These are phyloP conservation scores for Eretmochelys imbricata DNA, from an alignment of 2,113 vertebrate species.

Conservation along the genomic window DNA sequence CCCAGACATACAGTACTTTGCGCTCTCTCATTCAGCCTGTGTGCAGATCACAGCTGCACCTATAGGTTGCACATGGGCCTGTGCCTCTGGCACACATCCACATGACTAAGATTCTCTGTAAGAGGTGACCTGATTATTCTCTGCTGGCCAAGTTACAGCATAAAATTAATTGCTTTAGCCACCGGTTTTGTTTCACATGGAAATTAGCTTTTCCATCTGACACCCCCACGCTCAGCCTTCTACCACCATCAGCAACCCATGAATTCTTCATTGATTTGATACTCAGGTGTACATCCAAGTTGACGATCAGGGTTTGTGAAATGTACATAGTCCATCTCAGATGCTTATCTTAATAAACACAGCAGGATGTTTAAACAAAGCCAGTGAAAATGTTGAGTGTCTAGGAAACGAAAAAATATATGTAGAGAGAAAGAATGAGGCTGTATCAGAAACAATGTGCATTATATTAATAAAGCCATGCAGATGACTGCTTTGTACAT, in stretches of 20 bases:
- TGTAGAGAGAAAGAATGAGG: not conserved
- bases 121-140: not conserved
- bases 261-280: not conserved
- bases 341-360: slow-evolving; percentile 64
- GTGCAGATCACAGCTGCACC: accelerated
- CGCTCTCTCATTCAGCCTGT: accelerated
- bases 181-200: not conserved
- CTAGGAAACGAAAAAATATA: slow-evolving; percentile 1
- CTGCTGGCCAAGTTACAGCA: not conserved
- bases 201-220: not conserved
- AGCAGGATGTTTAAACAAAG: not conserved
- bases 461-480: not conserved
- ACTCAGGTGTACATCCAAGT: not conserved
- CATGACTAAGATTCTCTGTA: not conserved
- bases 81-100: accelerated
- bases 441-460: not conserved
- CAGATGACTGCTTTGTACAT: not conserved
- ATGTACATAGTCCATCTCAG: not conserved
- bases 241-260: not conserved
- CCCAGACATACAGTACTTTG: not conserved
- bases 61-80: accelerated
- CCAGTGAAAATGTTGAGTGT: not conserved
- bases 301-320: not conserved
- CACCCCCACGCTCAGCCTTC: not conserved
- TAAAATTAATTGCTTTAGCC: not conserved